Evolutionary conservation across 2,797 vertebrate genomes (phyloP), one percentile per base, ranked within the genome.

Genomic region (Cyprinodon diabolis): DNA sequence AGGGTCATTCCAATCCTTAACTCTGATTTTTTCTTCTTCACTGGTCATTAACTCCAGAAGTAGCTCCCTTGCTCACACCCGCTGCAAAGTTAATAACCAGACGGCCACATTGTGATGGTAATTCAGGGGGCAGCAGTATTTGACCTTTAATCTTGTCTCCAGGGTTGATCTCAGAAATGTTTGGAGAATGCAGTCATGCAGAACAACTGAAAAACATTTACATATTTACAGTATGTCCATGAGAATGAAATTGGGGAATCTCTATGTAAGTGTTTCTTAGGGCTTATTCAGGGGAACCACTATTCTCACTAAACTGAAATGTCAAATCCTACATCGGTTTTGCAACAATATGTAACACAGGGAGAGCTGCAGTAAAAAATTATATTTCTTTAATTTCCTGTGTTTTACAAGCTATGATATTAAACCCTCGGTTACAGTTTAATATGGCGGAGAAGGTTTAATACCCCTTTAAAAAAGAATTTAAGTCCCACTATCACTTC

Each of bases 71-170:
- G 77, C 60, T 0, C 17, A 80, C 77, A 76, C 79, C 74, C 47
- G 58, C 65, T 69, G 79, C 19, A n/a, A 14, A 74, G 77, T 89
- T 86, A 70, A 78, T 80, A 76, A 90, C 88, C 79, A 69, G 71
- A 52, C 4, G 0, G 25, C 40, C 0, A 12, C 76, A 76, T 81
- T 85, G 83, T 88, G 84, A 84, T 89, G 86, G 63, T 85, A 86
- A 90, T 90, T 84, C 68, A 70, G 62, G 57, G 69, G 71, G 74
- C 69, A 63, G 74, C 43, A 81, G 69, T 7, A 0, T 76, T 86
- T 81, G 81, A 60, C 76, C 84, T 88, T 84, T 88, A 84, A 90
- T 91, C 78, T 84, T 9, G 40, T 78, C 6, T 48, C 51, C 60
- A 60, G 55, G 68, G 70, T 56, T 51, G 15, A 80, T 86, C 71